Base-by-base conservation (phyloP, 2,888 invertebrate species). In the Pomacea canaliculata region DNA sequence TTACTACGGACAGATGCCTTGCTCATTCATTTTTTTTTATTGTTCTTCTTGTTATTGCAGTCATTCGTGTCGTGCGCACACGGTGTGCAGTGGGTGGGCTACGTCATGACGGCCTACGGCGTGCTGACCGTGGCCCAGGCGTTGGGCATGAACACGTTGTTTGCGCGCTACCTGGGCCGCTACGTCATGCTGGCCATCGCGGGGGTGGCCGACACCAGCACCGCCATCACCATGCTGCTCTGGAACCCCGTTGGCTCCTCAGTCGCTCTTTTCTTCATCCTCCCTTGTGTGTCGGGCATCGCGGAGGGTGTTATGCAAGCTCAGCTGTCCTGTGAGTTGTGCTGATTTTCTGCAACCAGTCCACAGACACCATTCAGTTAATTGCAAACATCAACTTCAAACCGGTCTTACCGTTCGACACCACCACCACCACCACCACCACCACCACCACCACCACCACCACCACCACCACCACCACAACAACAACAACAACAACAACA, bases 301-400 rank as follows among this genome's bases (percentile, higher is more conserved):
- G 79, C 84, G 0, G 85, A 87, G 71, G 86, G 86, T 5, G 85
- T 87, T 48, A 84, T 84, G 82, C 85, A 86, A 66, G 85, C 85
- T 19, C 86, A 87, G 76, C 84, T 84, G 16, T 85, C 84, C 70
- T 81, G 85, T 85, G 75, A 80, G 83, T 60, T 12, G 65, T 12
- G 23, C 37, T 37, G 1, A 37, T 1, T 37, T 37, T 37, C 37
- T 37, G 37, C 37, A 37, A 5, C 5, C 5, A 37, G 5, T 37
- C 37, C 37, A 37, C 37, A 37, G 37, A 37, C 37, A 37, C 37
- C 37, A 37, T 37, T 37, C 37, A 37, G 5, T 37, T 3, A 37
- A 37, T 37, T 1, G 3, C 37, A 37, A 37, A 37, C 37, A 37
- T 5, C 37, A 37, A 5, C 37, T 37, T 37, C 37, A 37, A 37